Evolutionary conservation across 2,797 vertebrate genomes (phyloP).

Genomic region (Chrysocyon brachyurus): DNA sequence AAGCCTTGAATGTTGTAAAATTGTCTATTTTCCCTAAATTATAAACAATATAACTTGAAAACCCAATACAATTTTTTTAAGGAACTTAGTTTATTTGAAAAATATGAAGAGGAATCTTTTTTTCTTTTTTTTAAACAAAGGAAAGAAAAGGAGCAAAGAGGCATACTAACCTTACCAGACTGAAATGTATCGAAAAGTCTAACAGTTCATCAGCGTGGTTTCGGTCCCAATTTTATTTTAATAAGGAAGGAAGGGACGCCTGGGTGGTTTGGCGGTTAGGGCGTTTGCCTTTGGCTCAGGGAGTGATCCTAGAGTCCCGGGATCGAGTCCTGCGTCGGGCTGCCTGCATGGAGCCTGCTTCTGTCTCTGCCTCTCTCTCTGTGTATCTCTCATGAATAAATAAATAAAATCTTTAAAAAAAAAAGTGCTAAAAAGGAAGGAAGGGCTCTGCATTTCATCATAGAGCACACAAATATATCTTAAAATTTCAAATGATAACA

Average conservation of each 20-base stretch:
- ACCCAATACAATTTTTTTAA: constrained; percentile 28
- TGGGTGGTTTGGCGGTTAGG: too few relatives aligned
- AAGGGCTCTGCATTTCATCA: not conserved
- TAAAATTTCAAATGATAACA: not conserved
- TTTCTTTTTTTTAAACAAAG: not conserved
- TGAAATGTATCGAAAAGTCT: not conserved
- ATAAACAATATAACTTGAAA: constrained; percentile 23
- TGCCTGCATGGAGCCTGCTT: too few relatives aligned
- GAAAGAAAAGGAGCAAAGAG: not conserved
- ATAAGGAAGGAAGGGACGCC: not conserved
- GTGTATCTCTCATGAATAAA: too few relatives aligned
- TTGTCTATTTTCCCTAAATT: constrained; percentile 41
- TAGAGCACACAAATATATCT: not conserved
- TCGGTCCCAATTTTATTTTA: not conserved
- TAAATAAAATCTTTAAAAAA: too few relatives aligned
- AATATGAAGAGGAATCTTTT: not conserved
- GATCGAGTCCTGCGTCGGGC: too few relatives aligned
- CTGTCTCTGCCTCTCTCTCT: too few relatives aligned
- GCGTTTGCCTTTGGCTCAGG: too few relatives aligned
- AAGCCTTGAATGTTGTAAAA: constrained; percentile 42
- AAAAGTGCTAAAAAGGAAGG: not conserved
- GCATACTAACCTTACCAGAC: not conserved
- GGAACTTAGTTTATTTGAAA: constrained; percentile 22
- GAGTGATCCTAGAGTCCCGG: too few relatives aligned
- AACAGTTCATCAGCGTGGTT: not conserved